A percentile compares a stretch with the other conserved stretches of the same genome.
Evolutionary conservation across 2,888 invertebrate genomes (phyloP).

Genomic region (Acrocyrtus sp.): DNA sequence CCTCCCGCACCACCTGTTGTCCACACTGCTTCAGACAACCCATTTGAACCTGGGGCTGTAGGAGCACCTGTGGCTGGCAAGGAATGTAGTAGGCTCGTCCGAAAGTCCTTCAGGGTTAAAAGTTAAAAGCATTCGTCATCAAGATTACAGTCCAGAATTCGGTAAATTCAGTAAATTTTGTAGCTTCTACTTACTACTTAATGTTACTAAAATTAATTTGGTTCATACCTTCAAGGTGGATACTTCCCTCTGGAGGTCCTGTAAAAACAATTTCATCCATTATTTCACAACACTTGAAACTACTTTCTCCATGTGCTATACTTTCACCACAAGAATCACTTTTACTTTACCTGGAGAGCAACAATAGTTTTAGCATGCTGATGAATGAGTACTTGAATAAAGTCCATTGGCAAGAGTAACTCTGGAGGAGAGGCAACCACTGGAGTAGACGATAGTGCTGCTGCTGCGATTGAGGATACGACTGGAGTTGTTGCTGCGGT

Average conservation of each 20-base stretch:
- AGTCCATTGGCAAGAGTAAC: conserved; percentile 57
- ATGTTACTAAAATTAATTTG: no score
- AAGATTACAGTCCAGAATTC: background rate
- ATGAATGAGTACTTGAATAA: conserved; percentile 62
- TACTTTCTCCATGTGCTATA: background rate
- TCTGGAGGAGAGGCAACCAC: conserved; percentile 45
- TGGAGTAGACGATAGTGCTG: conserved; percentile 33
- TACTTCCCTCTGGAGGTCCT: conserved; percentile 55
- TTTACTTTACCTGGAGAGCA: conserved; percentile 58
- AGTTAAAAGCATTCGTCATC: background rate
- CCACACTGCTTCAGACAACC: conserved; percentile 47
- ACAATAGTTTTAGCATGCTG: conserved; percentile 63
- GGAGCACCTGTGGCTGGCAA: conserved; percentile 52
- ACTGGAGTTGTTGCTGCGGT: conserved; percentile 38
- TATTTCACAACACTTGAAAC: background rate
- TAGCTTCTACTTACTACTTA: no score
- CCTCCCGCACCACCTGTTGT: conserved; percentile 30
- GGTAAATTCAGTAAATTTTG: no score
- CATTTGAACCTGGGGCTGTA: conserved; percentile 29
- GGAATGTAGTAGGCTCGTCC: conserved; percentile 56
- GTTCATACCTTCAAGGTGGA: no score
- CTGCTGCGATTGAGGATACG: no score
- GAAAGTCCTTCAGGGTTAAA: conserved; percentile 55
- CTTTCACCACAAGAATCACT: no score
- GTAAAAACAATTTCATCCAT: conserved; percentile 1